phyloP scores from a whole-genome alignment of 2,888 invertebrate species.

The Acrobasis suavella region DNA sequence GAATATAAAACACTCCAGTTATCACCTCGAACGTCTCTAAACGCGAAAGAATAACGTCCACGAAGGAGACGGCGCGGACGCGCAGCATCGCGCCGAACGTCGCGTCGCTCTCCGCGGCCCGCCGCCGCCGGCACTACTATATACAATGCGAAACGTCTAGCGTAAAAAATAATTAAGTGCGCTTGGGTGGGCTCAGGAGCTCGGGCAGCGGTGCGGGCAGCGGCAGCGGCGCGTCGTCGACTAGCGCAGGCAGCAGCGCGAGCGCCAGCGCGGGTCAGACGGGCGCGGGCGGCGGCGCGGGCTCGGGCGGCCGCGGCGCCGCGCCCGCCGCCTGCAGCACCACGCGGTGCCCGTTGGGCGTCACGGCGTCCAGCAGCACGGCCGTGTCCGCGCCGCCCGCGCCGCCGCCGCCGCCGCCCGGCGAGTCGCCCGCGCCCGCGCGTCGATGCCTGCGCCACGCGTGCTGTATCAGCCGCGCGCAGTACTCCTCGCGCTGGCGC shows the following conservation, averaged over 20 bases:
- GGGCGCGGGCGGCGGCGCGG: constrained; percentile 87
- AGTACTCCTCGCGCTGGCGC: constrained; percentile 98
- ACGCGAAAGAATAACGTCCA: constrained; percentile 64
- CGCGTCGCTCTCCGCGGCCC: constrained; percentile 50
- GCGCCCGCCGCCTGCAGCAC: constrained; percentile 94
- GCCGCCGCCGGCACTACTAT: constrained; percentile 51
- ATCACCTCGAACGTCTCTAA: constrained; percentile 67
- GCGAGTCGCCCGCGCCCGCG: constrained; percentile 78
- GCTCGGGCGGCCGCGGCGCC: constrained; percentile 95
- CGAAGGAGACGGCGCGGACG: constrained; percentile 52
- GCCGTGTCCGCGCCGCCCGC: constrained; percentile 90
- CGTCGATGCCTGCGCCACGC: constrained; percentile 95
- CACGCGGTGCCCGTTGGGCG: constrained; percentile 94
- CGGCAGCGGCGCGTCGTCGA: constrained; percentile 77
- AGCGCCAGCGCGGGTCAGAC: constrained; percentile 80
- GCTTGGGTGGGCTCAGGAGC: constrained; percentile 77
- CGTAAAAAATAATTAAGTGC: constrained; percentile 74
- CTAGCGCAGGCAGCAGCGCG: constrained; percentile 78
- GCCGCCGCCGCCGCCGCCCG: constrained; percentile 85
- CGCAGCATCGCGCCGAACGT: constrained; percentile 49
- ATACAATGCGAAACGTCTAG: constrained; percentile 63
- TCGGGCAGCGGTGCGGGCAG: constrained; percentile 78
- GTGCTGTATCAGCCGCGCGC: constrained; percentile 96
- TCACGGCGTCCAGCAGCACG: constrained; percentile 91
- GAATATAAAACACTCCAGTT: constrained; percentile 74